Percentiles rank a stretch among this genome's conserved stretches.
Evolutionary conservation across 2,888 invertebrate species (phyloP).

Genomic region (Isotomurus palustris): DNA sequence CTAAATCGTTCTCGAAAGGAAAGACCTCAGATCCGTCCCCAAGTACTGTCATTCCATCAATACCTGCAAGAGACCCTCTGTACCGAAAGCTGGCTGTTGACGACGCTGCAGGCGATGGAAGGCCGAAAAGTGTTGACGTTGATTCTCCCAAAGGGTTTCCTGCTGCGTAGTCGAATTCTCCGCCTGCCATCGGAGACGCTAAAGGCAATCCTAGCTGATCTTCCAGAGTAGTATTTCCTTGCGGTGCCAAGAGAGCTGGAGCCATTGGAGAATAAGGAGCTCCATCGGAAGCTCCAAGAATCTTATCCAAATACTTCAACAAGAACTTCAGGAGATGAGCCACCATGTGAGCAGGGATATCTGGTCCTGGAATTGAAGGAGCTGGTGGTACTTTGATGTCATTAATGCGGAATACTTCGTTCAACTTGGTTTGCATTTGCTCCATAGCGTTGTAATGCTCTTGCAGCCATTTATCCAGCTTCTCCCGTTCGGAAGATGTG

Average conservation of each 20-base stretch:
- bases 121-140: neutral
- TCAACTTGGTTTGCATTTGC: constrained; percentile 36
- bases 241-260: neutral
- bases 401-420: constrained; percentile 37
- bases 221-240: too few relatives aligned
- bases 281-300: neutral
- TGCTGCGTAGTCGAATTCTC: too few relatives aligned
- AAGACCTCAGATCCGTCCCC: too few relatives aligned
- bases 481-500: constrained; percentile 20
- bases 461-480: constrained; percentile 29
- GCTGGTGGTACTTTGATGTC: constrained; percentile 15
- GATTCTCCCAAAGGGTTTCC: neutral
- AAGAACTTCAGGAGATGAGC: neutral
- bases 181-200: too few relatives aligned
- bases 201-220: too few relatives aligned
- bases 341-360: constrained; percentile 24
- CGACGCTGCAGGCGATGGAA: constrained; percentile 5
- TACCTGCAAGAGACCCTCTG: neutral
- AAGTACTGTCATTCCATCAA: too few relatives aligned
- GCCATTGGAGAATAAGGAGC: constrained; percentile 1
- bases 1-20: neutral
- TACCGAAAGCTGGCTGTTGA: neutral
- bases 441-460: constrained; percentile 35
- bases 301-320: constrained; percentile 1
- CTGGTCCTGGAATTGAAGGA: neutral